Conservation (phyloP, 2,797 vertebrate genomes). For the Sphenopsis melanotis region DNA sequence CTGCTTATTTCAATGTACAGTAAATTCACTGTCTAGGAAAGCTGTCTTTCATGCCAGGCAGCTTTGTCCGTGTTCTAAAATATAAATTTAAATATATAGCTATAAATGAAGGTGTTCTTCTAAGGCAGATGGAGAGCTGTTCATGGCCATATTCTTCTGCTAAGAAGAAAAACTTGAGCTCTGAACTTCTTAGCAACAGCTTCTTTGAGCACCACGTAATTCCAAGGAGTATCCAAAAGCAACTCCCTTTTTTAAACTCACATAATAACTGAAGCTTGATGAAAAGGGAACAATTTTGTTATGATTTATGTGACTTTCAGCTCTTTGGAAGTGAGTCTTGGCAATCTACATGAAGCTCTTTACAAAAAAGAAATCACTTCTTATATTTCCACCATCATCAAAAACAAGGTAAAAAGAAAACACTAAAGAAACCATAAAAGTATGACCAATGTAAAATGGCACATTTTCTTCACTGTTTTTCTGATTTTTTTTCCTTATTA, state of each 20-base stretch:
- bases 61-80: not conserved
- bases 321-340: conserved; percentile 27
- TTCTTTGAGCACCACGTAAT: conserved; percentile 30
- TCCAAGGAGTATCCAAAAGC: conserved; percentile 48
- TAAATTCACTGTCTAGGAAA: conserved; percentile 30
- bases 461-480: not conserved
- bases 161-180: conserved; percentile 15
- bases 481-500: not conserved
- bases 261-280: conserved; percentile 28
- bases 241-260: conserved; percentile 41
- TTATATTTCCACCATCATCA: not conserved
- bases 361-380: not conserved
- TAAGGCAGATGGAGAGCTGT: not conserved
- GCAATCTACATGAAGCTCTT: conserved; percentile 17
- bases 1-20: not conserved
- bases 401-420: not conserved
- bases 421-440: not conserved
- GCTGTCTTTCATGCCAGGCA: conserved; percentile 30
- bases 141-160: not conserved
- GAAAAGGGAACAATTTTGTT: conserved; percentile 23
- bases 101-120: conserved; percentile 53
- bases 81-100: not conserved
- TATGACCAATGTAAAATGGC: not conserved
- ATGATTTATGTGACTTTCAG: conserved; percentile 52
- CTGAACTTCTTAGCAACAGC: conserved; percentile 20